A percentile compares a stretch with the other conserved stretches of the same genome.
Evolutionary conservation across 2,888 invertebrate genomes (phyloP).

Genomic region (Nezara viridula): DNA sequence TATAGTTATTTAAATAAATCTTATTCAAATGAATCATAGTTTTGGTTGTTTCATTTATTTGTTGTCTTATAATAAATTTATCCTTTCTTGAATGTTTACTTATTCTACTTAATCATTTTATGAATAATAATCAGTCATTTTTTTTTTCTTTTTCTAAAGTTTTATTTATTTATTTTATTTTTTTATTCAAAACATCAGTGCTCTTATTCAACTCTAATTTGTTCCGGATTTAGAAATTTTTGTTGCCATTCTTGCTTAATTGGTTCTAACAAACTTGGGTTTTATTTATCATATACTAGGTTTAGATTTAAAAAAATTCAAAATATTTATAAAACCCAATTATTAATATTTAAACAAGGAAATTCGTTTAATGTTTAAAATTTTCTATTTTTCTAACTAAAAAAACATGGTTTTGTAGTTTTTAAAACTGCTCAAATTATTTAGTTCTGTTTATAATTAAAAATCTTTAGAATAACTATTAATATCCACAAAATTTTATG

Average conservation of each 20-base stretch:
- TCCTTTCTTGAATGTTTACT: background rate
- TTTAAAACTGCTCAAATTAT: background rate
- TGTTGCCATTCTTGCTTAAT: background rate
- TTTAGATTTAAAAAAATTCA: background rate
- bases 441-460: background rate
- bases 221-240: background rate
- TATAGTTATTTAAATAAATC: constrained; percentile 38
- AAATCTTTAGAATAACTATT: too few relatives aligned
- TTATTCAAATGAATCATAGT: constrained; percentile 14
- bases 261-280: background rate
- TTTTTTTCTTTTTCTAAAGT: too few relatives aligned
- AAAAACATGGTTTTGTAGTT: background rate
- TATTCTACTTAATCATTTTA: background rate
- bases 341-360: background rate
- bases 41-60: constrained; percentile 44
- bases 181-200: background rate
- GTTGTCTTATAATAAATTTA: constrained; percentile 24
- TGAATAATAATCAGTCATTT: background rate
- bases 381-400: too few relatives aligned
- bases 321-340: background rate
- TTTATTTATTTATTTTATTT: background rate
- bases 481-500: too few relatives aligned
- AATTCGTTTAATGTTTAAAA: background rate
- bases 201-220: background rate
- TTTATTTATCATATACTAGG: background rate